Evolutionary conservation across 2,797 vertebrate genomes (phyloP).

Genomic region (Adrianichthys oophorus): DNA sequence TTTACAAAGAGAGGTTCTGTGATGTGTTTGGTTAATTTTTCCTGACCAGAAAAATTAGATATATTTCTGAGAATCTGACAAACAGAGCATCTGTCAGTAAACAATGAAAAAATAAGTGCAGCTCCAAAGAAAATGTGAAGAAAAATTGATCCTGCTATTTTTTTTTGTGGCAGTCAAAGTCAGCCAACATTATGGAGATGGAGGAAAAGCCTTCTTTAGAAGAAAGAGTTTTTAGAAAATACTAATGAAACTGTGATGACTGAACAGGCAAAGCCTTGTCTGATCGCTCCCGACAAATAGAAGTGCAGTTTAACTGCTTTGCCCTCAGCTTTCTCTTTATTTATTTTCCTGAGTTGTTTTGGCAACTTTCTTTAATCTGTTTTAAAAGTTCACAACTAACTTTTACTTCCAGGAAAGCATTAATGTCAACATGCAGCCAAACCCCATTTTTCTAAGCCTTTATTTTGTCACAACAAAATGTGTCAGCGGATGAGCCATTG

Average conservation of each 20-base stretch:
- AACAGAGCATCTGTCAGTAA: not conserved
- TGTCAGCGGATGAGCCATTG: not conserved
- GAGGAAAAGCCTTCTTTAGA: conserved; percentile 47
- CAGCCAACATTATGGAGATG: conserved; percentile 34
- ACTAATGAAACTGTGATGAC: conserved; percentile 52
- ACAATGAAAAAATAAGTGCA: not conserved
- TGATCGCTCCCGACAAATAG: conserved; percentile 31
- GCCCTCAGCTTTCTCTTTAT: conserved; percentile 18
- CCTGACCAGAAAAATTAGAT: not conserved
- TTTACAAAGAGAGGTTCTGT: not conserved
- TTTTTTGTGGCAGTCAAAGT: conserved; percentile 42
- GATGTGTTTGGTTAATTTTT: not conserved
- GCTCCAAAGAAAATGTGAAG: not conserved
- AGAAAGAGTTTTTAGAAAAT: conserved; percentile 45
- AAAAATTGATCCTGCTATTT: conserved; percentile 33
- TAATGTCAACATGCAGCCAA: not conserved
- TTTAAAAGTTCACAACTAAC: not conserved
- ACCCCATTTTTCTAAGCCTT: not conserved
- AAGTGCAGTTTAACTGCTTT: conserved; percentile 22
- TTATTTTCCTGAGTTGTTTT: not conserved
- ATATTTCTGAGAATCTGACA: not conserved
- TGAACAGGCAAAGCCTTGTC: conserved; percentile 33
- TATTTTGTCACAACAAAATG: not conserved
- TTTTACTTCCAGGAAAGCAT: not conserved
- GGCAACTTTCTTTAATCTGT: not conserved